These are phyloP conservation scores for Drosophila sulfurigaster DNA, from an alignment of 1,140 invertebrate species.

Conservation along the genomic window DNA sequence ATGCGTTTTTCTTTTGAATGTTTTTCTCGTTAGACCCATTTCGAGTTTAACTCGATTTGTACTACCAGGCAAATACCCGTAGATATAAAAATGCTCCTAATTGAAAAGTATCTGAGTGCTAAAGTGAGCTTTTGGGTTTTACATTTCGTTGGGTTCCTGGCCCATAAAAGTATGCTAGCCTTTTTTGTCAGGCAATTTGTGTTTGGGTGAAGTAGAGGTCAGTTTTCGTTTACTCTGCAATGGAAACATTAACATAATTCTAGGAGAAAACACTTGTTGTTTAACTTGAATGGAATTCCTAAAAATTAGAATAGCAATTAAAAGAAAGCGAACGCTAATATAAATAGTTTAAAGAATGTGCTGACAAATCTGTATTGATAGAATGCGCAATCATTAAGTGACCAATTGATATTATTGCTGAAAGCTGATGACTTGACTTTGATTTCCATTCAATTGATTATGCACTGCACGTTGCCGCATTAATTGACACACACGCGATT, in stretches of 20 bases:
- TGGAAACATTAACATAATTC: background rate
- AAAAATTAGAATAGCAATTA: background rate
- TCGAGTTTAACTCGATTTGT: slow-evolving; percentile 66
- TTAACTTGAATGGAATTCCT: background rate
- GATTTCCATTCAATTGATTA: slow-evolving; percentile 50
- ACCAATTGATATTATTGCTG: slow-evolving; percentile 30
- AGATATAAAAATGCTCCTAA: slow-evolving; percentile 54
- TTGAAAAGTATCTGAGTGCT: slow-evolving; percentile 58
- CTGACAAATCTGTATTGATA: background rate
- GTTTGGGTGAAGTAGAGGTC: background rate
- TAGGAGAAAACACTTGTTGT: background rate
- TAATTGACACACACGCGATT: slow-evolving; percentile 73
- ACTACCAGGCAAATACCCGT: slow-evolving; percentile 36
- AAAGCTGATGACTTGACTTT: slow-evolving; percentile 27
- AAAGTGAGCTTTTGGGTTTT: slow-evolving; percentile 2
- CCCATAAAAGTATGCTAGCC: slow-evolving; percentile 20
- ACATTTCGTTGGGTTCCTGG: background rate
- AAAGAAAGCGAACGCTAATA: background rate
- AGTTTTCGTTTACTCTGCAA: background rate
- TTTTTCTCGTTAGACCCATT: slow-evolving; percentile 44
- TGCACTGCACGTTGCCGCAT: slow-evolving; percentile 71
- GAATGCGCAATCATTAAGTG: slow-evolving; percentile 31
- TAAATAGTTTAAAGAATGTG: slow-evolving; percentile 6
- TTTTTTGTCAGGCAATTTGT: slow-evolving; percentile 9
- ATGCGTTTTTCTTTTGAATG: slow-evolving; percentile 65